A percentile compares a stretch with the other conserved stretches of the same genome.
Conservation (phyloP, 2,113 vertebrate genomes). For the Labeo rohita region DNA sequence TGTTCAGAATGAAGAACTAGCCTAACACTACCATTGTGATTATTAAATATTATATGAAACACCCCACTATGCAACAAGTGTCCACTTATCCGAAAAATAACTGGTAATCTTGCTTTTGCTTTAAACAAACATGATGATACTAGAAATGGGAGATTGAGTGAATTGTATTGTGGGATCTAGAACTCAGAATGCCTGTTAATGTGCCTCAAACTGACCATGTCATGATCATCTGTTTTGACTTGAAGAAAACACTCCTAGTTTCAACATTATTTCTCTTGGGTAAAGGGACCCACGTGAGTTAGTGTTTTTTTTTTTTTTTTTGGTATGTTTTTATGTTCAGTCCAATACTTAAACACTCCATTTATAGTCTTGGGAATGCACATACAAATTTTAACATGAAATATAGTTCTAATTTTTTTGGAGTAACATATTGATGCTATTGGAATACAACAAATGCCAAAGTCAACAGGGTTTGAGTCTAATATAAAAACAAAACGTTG, state of each 20-base stretch:
- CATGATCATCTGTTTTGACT: too few relatives aligned
- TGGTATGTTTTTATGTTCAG: too few relatives aligned
- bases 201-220: not conserved
- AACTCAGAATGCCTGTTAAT: not conserved
- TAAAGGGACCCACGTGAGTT: not conserved
- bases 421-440: not conserved
- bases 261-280: not conserved
- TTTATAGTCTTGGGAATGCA: not conserved
- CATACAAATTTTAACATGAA: not conserved
- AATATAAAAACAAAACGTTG: not conserved
- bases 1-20: not conserved
- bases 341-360: too few relatives aligned
- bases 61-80: not conserved
- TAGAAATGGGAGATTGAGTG: too few relatives aligned
- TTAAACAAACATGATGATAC: too few relatives aligned
- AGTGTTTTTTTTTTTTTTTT: too few relatives aligned
- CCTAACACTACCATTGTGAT: too few relatives aligned
- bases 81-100: not conserved
- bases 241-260: not conserved
- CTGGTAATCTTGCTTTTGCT: not conserved
- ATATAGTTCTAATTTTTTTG: not conserved
- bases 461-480: too few relatives aligned
- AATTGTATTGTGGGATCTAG: too few relatives aligned
- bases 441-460: not conserved
- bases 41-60: not conserved